A percentile compares a stretch with the other conserved stretches of the same genome.
Evolutionary conservation across 2,113 vertebrate species (phyloP).

Genomic region (Cairina moschata): DNA sequence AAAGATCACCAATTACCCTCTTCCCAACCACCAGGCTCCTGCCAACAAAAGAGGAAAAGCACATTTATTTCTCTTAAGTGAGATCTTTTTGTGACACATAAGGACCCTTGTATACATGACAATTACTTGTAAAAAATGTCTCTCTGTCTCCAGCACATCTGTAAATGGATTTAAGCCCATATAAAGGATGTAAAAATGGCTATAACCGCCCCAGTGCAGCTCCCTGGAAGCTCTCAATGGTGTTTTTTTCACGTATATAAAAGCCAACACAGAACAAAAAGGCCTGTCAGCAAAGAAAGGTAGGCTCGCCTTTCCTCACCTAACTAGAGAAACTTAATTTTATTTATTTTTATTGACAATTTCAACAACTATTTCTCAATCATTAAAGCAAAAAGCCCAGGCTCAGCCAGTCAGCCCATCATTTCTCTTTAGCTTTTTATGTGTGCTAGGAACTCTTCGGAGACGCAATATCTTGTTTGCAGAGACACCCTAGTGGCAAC

Average conservation of each 20-base stretch:
- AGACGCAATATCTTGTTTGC: constrained; percentile 59
- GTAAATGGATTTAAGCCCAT: constrained; percentile 49
- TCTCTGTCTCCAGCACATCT: constrained; percentile 60
- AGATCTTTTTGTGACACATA: constrained; percentile 54
- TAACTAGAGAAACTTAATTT: constrained; percentile 58
- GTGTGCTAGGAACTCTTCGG: constrained; percentile 50
- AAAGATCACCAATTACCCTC: constrained; percentile 63
- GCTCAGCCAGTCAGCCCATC: constrained; percentile 47
- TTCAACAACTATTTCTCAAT: constrained; percentile 66
- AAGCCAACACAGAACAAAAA: constrained; percentile 67
- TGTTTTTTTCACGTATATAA: constrained; percentile 62
- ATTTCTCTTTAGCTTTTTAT: constrained; percentile 68
- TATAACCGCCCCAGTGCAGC: background rate
- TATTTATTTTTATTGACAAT: constrained; percentile 77
- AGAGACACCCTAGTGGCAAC: constrained; percentile 63
- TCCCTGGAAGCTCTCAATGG: constrained; percentile 42
- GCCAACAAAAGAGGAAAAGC: constrained; percentile 56
- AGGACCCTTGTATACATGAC: constrained; percentile 53
- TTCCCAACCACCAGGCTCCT: constrained; percentile 45
- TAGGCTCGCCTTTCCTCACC: constrained; percentile 18
- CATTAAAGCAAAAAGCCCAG: constrained; percentile 70
- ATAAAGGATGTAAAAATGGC: constrained; percentile 48
- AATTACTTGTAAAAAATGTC: constrained; percentile 63
- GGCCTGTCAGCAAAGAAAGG: constrained; percentile 51
- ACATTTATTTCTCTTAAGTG: constrained; percentile 70